phyloP scores from a whole-genome alignment of 37 sponge, comb jelly and placozoan species.

The Axinella damicornis region DNA sequence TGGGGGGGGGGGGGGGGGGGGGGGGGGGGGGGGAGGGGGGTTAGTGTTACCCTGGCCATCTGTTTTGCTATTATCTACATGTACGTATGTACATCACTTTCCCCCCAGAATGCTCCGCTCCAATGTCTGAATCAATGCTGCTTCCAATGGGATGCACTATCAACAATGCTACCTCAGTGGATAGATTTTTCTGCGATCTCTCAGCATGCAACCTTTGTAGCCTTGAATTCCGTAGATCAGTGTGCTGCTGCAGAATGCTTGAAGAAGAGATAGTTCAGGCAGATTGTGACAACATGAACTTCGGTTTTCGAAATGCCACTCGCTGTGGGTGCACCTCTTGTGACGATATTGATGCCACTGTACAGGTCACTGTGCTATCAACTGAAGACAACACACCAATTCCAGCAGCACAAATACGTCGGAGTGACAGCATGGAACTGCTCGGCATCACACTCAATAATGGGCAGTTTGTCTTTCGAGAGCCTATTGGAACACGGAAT shows the following conservation, averaged over 20 bases:
- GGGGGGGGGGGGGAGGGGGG: too few species aligned
- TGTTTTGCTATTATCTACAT: too few species aligned
- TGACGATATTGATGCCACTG: constrained; percentile 12
- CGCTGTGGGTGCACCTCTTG: constrained; percentile 18
- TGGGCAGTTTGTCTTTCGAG: not conserved
- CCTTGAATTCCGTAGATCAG: too few species aligned
- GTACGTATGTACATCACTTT: too few species aligned
- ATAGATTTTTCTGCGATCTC: too few species aligned
- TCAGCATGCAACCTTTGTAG: too few species aligned
- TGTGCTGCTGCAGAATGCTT: constrained; percentile 12
- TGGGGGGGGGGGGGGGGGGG: too few species aligned
- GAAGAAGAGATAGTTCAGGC: not conserved
- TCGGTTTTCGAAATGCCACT: not conserved
- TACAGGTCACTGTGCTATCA: not conserved
- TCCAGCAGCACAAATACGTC: not conserved
- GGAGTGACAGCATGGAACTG: not conserved
- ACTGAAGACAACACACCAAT: not conserved
- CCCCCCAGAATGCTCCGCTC: too few species aligned
- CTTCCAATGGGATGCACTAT: too few species aligned
- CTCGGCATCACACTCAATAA: constrained; percentile 10
- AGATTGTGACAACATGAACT: not conserved
- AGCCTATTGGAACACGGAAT: not conserved
- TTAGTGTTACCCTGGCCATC: too few species aligned
- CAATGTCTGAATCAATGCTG: too few species aligned
- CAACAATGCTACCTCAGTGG: too few species aligned